Evolutionary conservation across 2,888 invertebrate genomes (phyloP), one percentile per base, ranked within the genome.

Genomic region (Platycheirus albimanus): DNA sequence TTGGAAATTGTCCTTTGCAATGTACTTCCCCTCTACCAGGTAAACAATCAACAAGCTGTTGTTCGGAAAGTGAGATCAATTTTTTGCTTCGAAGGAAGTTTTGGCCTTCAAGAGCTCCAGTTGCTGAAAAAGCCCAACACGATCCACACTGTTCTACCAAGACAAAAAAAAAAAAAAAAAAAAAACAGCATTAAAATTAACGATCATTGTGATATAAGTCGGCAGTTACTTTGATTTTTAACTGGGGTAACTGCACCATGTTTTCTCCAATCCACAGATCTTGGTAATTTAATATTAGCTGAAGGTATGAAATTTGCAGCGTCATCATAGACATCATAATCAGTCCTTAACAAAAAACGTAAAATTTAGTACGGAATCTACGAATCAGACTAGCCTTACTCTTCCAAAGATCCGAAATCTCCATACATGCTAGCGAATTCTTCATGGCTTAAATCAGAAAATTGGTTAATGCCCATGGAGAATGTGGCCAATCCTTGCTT

Each of bases 21-120:
- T n/a, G n/a, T n/a, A n/a, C n/a, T n/a, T n/a, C n/a, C 96, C 97
- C 93, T 91, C 97, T 96, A 89, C 93, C 91, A 0, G 89, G 87
- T 2, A 96, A 96, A 89, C 97, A 97, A 91, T 97, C 97, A 76
- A 97, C 92, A n/a, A n/a, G n/a, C n/a, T n/a, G n/a, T n/a, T n/a
- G n/a, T n/a, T n/a, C n/a, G n/a, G n/a, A n/a, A n/a, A 79, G n/a
- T n/a, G n/a, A 97, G 92, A 91, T n/a, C n/a, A n/a, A n/a, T n/a
- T n/a, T 97, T 96, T 92, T 97, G 96, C 91, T 97, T 96, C 85
- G 96, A 96, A n/a, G 79, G 52, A 52, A 78, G 7, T 30, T 7
- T 20, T 78, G 78, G 3, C 78, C 84, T 15, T 84, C 84, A n/a
- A 84, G 10, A 3, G 76, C 64, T 1, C 84, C 84, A 47, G 75